Percentiles rank a stretch among this genome's conserved stretches.
These are phyloP conservation scores for Salvelinus namaycush DNA, from an alignment of 2,113 vertebrate species.

Conservation along the genomic window DNA sequence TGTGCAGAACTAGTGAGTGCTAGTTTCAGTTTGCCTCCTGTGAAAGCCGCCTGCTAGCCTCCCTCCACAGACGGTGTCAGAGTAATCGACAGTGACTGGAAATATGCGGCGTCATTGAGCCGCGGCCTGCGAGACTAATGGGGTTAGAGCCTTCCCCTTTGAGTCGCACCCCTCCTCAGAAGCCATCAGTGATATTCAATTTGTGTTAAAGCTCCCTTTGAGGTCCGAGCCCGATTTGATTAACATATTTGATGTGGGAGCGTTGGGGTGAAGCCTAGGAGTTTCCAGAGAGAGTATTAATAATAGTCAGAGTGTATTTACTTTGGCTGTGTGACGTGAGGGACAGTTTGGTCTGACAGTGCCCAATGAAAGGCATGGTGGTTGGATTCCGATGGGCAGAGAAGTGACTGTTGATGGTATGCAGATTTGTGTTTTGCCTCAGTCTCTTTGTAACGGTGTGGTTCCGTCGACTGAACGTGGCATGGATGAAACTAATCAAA, in stretches of 20 bases:
- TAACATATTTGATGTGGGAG: constrained; percentile 71
- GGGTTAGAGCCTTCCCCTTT: constrained; percentile 73
- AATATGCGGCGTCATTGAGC: constrained; percentile 79
- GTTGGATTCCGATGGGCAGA: constrained; percentile 36
- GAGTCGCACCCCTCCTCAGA: constrained; percentile 61
- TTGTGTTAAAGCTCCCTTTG: constrained; percentile 70
- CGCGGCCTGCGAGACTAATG: constrained; percentile 76
- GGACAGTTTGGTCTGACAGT: constrained; percentile 57
- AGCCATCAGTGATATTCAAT: constrained; percentile 76
- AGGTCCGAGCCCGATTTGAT: constrained; percentile 70
- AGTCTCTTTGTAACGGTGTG: constrained; percentile 43
- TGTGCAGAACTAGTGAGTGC: constrained; percentile 34
- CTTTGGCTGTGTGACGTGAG: constrained; percentile 46
- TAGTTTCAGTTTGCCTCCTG: constrained; percentile 28
- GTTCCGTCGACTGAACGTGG: constrained; percentile 42
- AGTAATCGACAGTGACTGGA: constrained; percentile 80
- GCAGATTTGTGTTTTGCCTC: constrained; percentile 51
- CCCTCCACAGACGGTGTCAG: constrained; percentile 73
- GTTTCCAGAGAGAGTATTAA: constrained; percentile 57
- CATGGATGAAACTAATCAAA: constrained; percentile 70
- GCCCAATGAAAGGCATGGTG: constrained; percentile 41
- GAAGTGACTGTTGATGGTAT: constrained; percentile 47
- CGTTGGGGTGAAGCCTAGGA: constrained; percentile 51
- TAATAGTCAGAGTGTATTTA: constrained; percentile 70
- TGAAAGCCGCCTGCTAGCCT: constrained; percentile 58